Evolutionary conservation across 2,888 invertebrate genomes (phyloP), one percentile per base, ranked within the genome.

Genomic region (Crocallis elinguaria): DNA sequence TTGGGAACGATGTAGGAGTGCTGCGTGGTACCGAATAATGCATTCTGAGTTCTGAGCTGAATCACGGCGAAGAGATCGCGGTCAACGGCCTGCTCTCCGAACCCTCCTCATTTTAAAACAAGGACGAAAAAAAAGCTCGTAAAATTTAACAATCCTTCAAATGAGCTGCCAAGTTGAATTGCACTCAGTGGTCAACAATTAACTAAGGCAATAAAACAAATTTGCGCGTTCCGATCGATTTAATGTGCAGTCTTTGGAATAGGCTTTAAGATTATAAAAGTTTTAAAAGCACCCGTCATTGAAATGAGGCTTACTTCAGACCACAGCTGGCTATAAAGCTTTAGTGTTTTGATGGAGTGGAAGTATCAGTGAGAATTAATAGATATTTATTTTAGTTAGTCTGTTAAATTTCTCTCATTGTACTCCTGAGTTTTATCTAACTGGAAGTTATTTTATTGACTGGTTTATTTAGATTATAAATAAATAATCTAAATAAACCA

Each of bases 31-130:
- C 81, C 77, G 69, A 78, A 82, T 85, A 82, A 86, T 81, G 79
- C 84, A 87, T 88, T 86, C 84, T 86, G 84, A 82, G 81, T 88
- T 86, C 84, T 86, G 84, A 82, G 81, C 79, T 84, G 83, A 85
- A 85, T 82, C 60, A 56, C 80, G 71, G 71, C 75, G 75, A 79
- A 73, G 77, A 71, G 85, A 82, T 75, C 61, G 79, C 75, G 85
- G 90, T 82, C 90, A 81, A 71, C 73, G 86, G 76, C 88, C 87
- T 78, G 29, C 30, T 9, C 13, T 21, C 71, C 71, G 67, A 27
- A 37, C 78, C 75, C 71, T 66, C 64, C 49, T 70, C 66, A 71
- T 71, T 77, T 75, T 73, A 71, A 79, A 82, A 77, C 75, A 79
- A 77, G 79, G 72, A 83, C 75, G 66, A 75, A 62, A 73, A 72